Evolutionary conservation across 2,113 vertebrate species (phyloP).

Genomic region (Tichodroma muraria): DNA sequence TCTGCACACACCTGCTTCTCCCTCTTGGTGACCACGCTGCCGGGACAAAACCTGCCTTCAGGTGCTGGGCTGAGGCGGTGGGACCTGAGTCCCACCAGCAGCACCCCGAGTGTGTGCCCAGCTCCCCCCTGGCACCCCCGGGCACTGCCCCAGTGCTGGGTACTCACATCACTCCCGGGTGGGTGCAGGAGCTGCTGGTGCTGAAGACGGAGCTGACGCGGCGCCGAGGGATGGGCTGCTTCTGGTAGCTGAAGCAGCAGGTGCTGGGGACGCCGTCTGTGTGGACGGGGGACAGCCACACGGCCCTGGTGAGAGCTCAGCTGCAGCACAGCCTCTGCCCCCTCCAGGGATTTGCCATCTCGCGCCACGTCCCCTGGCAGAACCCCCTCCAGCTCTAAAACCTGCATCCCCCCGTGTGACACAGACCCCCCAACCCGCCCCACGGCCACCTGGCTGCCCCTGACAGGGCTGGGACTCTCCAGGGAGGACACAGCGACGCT

Average conservation of each 20-base stretch:
- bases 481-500: rapidly evolving
- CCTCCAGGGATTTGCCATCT: not conserved
- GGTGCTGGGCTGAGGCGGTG: rapidly evolving
- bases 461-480: not conserved
- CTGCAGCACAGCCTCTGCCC: not conserved
- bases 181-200: conserved; percentile 6
- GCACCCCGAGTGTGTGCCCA: rapidly evolving
- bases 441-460: rapidly evolving
- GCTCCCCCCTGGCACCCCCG: rapidly evolving
- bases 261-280: not conserved
- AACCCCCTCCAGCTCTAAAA: not conserved
- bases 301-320: not conserved
- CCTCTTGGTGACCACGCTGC: conserved; percentile 14
- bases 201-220: not conserved
- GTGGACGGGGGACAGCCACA: not conserved
- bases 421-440: not conserved
- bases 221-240: rapidly evolving
- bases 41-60: not conserved
- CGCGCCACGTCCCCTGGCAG: not conserved
- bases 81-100: rapidly evolving
- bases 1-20: not conserved
- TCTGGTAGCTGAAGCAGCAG: not conserved
- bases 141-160: not conserved
- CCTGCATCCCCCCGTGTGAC: not conserved
- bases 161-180: not conserved